Evolutionary conservation across 2,797 vertebrate genomes (phyloP), one percentile per base, ranked within the genome.

Genomic region (Lates japonicus): DNA sequence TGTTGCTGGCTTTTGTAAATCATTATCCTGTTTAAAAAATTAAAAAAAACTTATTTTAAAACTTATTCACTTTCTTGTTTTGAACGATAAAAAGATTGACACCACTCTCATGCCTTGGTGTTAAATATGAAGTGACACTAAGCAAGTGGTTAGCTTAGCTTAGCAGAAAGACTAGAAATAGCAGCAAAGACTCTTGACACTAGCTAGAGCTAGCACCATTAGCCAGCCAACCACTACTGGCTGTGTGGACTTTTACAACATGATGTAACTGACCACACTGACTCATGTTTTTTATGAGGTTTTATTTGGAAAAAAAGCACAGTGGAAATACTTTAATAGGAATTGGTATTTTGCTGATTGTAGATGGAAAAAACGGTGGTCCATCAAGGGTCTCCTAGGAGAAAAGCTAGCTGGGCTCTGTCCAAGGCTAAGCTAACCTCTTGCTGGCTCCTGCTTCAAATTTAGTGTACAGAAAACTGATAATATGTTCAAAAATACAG

Each of bases 1-100:
- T 62, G 25, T 62, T 52, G 9, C 41, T 57, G 51, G 39, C 49
- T 61, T 80, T 54, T 78, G 29, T 37, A 72, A 78, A 57, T 76
- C 20, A 17, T 66, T 39, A 52, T 4, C 1, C 42, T 29, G 25
- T 37, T 20, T n/a, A n/a, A n/a, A n/a, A n/a, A n/a, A n/a, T n/a
- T n/a, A n/a, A n/a, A n/a, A n/a, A n/a, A n/a, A n/a, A n/a, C n/a
- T n/a, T n/a, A n/a, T n/a, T n/a, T n/a, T n/a, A n/a, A n/a, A n/a
- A n/a, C 5, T 29, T 11, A 59, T 35, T 41, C 16, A 33, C 16
- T 7, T 52, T 37, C 22, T 42, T 25, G 14, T 4, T 39, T 6
- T 29, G 48, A 12, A n/a, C n/a, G 0, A 49, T 20, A 7, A 20
- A 49, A 8, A 49, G 7, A 67, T 39, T 39, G 39, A 39, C 7